Evolutionary conservation across 2,113 vertebrate species (phyloP).

Genomic region (Fulmarus glacialis): DNA sequence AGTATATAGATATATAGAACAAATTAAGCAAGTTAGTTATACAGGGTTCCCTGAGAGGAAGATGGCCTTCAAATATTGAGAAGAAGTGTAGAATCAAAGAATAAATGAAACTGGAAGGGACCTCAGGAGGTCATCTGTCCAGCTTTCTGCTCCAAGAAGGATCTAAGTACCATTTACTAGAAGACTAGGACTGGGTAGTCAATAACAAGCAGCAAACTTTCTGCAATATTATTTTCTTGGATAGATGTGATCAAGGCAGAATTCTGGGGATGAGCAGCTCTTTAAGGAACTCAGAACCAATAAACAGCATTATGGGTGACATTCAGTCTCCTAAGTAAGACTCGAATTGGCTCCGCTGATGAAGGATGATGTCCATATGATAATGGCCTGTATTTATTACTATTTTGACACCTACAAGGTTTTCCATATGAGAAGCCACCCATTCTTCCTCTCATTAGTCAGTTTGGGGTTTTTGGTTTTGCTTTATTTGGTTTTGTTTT

Average conservation of each 20-base stretch:
- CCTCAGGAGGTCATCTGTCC: background rate
- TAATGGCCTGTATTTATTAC: background rate
- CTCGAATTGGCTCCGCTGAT: background rate
- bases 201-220: background rate
- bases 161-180: background rate
- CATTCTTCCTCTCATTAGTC: background rate
- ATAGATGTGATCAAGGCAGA: background rate
- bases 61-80: background rate
- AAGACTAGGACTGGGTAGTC: background rate
- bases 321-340: background rate
- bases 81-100: background rate
- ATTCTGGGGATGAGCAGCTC: background rate
- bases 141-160: background rate
- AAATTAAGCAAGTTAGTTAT: background rate
- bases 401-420: background rate
- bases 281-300: background rate
- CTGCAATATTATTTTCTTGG: background rate
- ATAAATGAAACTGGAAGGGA: background rate
- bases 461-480: background rate
- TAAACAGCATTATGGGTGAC: background rate
- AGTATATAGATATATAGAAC: background rate
- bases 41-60: background rate
- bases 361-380: background rate
- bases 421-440: background rate
- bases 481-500: too few species aligned